Base-by-base conservation (phyloP, 1,140 invertebrate genomes). In the Drosophila watanabei region DNA sequence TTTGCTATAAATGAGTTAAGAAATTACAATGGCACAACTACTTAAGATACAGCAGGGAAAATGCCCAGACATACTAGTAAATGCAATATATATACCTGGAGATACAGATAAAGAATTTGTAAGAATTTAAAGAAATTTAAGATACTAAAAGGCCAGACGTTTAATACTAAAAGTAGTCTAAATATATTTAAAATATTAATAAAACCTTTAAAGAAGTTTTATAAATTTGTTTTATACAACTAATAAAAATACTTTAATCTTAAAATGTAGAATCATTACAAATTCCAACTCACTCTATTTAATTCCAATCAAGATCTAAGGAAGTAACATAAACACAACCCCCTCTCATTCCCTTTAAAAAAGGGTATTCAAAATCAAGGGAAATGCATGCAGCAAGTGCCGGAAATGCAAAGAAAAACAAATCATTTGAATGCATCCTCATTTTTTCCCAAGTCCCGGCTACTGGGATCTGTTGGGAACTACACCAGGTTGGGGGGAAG, bases 371-470 rank as follows among this genome's bases (percentile, higher is more conserved):
- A 73, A 73, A 51, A 49, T 39, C 43, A 48, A 69, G 39, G 60
- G 49, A 51, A 61, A 51, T 70, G 24, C 37, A 13, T 24, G 37
- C 37, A 58, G 69, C 59, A 73, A 75, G 77, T 80, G 33, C 86
- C 82, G 86, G 86, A 89, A 90, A 84, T 60, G 71, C 52, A 65
- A 71, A 46, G 52, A 66, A 62, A 65, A 79, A 70, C 30, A 79
- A 32, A 68, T 69, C 65, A 85, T 89, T 82, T 83, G 85, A 81
- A 89, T 90, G 72, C 81, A 86, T 86, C 69, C 80, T 76, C 65
- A 6, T 56, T 56, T 68, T 69, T 70, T 11, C 35, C 48, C 48
- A 39, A 41, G 39, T 49, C 41, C 35, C 32, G 1, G 35, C 62
- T 61, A 54, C 57, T 78, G 32, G 43, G 37, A 20, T 28, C 57